Base-by-base conservation (phyloP, 2,113 vertebrate genomes). In the Heterotilapia buettikoferi region DNA sequence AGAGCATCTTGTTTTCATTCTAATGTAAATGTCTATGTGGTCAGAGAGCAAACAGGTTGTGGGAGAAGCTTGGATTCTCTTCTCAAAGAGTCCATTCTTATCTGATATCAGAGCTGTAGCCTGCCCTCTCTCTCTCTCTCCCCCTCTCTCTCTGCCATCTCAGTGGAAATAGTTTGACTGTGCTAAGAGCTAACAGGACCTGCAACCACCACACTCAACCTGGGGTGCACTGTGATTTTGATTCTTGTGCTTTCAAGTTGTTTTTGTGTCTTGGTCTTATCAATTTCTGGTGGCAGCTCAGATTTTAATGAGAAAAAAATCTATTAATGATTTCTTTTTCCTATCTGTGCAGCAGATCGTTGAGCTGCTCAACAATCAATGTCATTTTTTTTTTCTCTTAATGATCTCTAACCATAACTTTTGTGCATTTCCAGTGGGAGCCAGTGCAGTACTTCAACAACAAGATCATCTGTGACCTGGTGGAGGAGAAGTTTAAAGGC, bases 401-500 rank as follows among this genome's bases (percentile, higher is more conserved):
- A 54, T 66, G 1, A 45, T 57, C 38, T 73, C 26, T 84, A 12
- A 78, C 6, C 9, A 26, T 5, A 19, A 10, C 71, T 6, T 24
- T 89, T 89, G 76, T 82, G n/a, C 91, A 4, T 92, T 92, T 89
- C 80, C 93, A 99, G 99, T 99, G 99, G 99, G 99, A 99, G 87
- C 97, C 99, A 0, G 98, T 99, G 89, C 98, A 98, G 83, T 99
- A 99, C 93, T 99, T 99, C 95, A 98, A 99, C 96, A 99, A 99
- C 96, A 99, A 99, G 94, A 99, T 99, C 90, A 99, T 99, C 91
- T 99, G 99, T 89, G 99, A 99, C 90, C 96, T 99, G 89, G 99
- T 99, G 88, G 99, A 99, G 90, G 98, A 99, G 95, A 99, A 99
- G 94, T 99, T 98, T 93, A 99, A 99, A 96, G 99, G 99, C 94